Conservation (phyloP, 2,888 invertebrate genomes). For the Phytoseiulus persimilis region DNA sequence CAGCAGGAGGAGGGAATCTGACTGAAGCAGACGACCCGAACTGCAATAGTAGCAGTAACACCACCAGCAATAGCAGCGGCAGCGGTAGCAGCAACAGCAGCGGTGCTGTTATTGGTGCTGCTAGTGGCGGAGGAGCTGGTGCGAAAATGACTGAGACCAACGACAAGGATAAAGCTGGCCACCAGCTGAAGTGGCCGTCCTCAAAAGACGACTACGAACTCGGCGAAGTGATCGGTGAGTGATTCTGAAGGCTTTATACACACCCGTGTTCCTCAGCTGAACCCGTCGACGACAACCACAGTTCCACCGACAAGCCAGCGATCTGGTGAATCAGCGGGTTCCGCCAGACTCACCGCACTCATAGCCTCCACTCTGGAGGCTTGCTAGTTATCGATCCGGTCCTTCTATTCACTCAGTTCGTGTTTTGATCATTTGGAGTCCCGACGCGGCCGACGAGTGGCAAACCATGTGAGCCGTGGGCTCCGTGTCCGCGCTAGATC, state of each 20-base stretch:
- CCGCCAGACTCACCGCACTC: not conserved
- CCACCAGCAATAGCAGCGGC: slow-evolving; percentile 37
- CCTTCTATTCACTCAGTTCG: no score
- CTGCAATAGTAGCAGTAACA: slow-evolving; percentile 21
- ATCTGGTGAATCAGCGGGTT: not conserved
- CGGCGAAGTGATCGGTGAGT: slow-evolving; percentile 81
- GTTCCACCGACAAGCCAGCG: not conserved
- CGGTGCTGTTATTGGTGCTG: not conserved
- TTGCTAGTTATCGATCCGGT: not conserved
- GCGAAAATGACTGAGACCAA: slow-evolving; percentile 49
- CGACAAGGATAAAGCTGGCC: slow-evolving; percentile 48
- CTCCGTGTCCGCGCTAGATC: not conserved
- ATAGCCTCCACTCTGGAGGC: not conserved
- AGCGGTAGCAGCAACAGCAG: not conserved
- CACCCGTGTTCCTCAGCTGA: not conserved
- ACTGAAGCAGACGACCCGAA: not conserved
- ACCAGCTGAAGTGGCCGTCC: slow-evolving; percentile 65
- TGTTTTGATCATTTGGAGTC: no score
- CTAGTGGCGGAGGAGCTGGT: slow-evolving; percentile 20
- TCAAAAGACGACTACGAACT: slow-evolving; percentile 83
- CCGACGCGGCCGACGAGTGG: no score
- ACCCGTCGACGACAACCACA: not conserved
- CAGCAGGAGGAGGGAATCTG: slow-evolving; percentile 14
- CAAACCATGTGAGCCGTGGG: not conserved
- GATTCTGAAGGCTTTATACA: not conserved